A percentile compares a stretch with the other conserved stretches of the same genome.
Evolutionary conservation across 2,113 vertebrate genomes (phyloP).

Genomic region (Dasyurus viverrinus): DNA sequence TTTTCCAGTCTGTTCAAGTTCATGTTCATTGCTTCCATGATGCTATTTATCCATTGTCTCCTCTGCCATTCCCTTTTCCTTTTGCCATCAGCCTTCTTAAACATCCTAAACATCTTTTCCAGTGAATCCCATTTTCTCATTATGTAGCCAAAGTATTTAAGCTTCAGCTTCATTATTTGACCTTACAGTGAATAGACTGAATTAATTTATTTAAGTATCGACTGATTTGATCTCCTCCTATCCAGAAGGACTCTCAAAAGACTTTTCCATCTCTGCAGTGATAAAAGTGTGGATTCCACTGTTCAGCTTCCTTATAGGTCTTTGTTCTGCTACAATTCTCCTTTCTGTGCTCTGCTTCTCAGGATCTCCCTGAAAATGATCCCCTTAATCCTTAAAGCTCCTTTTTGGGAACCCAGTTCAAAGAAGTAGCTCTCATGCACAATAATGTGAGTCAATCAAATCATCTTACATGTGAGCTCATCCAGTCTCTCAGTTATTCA

Average conservation of each 20-base stretch:
- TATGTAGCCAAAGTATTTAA: background rate
- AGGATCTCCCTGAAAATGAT: background rate
- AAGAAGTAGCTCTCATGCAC: background rate
- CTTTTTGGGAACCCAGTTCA: background rate
- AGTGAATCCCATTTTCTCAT: background rate
- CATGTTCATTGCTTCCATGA: background rate
- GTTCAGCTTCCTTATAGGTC: background rate
- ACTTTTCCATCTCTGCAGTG: background rate
- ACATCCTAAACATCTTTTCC: background rate
- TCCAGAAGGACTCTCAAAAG: background rate
- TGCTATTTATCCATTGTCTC: too few species aligned
- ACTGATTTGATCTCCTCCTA: background rate
- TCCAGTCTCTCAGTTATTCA: background rate
- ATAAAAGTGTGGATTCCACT: too few species aligned
- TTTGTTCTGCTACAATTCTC: background rate
- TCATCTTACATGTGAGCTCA: background rate
- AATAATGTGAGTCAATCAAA: background rate
- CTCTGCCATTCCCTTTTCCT: background rate
- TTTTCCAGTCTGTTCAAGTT: background rate
- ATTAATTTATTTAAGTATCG: background rate
- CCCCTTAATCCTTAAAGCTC: background rate
- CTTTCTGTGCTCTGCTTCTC: background rate
- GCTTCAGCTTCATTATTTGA: background rate
- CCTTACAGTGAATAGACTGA: background rate
- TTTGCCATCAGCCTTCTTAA: background rate